Base-by-base conservation (phyloP, 2,113 vertebrate species). In the Catagonus wagneri region DNA sequence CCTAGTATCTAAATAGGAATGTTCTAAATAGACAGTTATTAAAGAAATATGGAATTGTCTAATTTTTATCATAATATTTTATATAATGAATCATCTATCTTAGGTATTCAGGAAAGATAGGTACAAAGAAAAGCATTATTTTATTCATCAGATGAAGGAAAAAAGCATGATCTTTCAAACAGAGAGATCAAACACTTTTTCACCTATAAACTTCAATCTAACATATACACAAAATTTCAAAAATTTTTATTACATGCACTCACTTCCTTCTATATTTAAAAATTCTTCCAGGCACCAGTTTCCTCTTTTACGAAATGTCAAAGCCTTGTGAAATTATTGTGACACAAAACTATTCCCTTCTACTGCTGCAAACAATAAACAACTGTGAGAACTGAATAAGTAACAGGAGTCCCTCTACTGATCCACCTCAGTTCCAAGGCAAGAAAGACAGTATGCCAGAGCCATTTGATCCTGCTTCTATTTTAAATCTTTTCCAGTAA, bases 61-160 rank as follows among this genome's bases (percentile, higher is more conserved):
- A 95, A 83, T 81, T 79, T 94, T 80, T 69, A 71, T n/a, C 25
- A 52, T 50, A 14, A 88, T 0, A 22, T 94, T 96, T 81, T 97
- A 95, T 78, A 78, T 34, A 25, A 54, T 1, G 0, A 91, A 94
- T 90, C 90, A 95, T 96, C 19, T 89, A 27, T 87, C 63, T 61
- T 96, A 91, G 89, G 94, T 50, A 17, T 88, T 92, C 34, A 71
- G 78, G 44, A 96, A n/a, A 54, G 95, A 80, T 29, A 96, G 83
- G 92, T 36, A 84, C 75, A 93, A 89, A 81, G 68, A 50, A 86
- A 97, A 63, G 15, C 60, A 83, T 13, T 85, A 74, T 97, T 97
- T 95, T 96, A 89, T 96, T 97, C 60, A 95, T 94, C 74, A 94
- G 66, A 93, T 91, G 84, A 97, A 93, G 54, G 96, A 44, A 96